These are phyloP conservation scores for Coregonus sp. DNA, from an alignment of 2,797 vertebrate genomes.

Conservation along the genomic window DNA sequence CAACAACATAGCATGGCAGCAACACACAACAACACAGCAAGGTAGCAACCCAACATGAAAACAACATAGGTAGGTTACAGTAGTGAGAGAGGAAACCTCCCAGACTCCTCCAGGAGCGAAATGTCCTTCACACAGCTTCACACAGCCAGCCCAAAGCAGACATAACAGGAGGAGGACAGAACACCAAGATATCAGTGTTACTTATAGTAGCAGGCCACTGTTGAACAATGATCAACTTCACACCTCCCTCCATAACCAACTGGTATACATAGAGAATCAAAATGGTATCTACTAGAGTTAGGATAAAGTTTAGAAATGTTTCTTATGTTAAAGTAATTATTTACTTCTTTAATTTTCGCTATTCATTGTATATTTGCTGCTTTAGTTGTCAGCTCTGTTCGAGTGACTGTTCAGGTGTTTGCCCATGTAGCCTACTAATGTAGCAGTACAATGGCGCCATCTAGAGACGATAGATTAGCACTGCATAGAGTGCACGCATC, in stretches of 20 bases:
- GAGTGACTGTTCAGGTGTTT: neutral
- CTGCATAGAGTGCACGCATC: neutral
- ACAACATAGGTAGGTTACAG: neutral
- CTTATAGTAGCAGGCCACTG: neutral
- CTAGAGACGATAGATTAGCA: constrained; percentile 25
- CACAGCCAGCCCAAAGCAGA: constrained; percentile 17
- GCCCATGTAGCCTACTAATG: neutral
- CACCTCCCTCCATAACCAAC: neutral
- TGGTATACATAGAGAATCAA: neutral
- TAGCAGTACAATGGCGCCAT: constrained; percentile 29
- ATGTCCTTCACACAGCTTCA: constrained; percentile 14
- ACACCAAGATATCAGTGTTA: constrained; percentile 32
- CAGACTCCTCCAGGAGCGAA: neutral
- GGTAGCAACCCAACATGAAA: too few relatives aligned
- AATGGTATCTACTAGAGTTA: neutral
- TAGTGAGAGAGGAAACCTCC: neutral
- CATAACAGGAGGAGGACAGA: constrained; percentile 41
- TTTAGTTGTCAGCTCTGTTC: neutral
- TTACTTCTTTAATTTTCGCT: neutral
- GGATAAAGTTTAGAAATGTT: neutral
- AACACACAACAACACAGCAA: too few relatives aligned
- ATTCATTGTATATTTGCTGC: neutral
- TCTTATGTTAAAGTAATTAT: neutral
- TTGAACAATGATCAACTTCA: neutral
- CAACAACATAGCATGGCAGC: too few relatives aligned